These are phyloP conservation scores for Kryptolebias ocellatus DNA, from an alignment of 2,797 vertebrate genomes.

Conservation along the genomic window DNA sequence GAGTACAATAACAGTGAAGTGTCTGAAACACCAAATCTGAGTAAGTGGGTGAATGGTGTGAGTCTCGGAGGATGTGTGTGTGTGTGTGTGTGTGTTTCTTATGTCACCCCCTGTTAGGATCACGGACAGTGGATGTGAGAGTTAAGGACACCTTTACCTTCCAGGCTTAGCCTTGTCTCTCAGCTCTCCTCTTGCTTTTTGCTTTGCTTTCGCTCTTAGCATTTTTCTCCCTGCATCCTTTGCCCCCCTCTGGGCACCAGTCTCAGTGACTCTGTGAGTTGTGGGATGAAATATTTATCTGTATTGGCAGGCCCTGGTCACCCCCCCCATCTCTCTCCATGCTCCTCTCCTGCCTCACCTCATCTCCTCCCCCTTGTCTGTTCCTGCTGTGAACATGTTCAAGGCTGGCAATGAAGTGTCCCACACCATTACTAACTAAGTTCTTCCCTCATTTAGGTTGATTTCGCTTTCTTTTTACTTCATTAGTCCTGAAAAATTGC, in stretches of 20 bases:
- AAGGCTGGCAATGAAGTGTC: slow-evolving; percentile 49
- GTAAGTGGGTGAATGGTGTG: slow-evolving; percentile 36
- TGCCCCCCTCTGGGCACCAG: slow-evolving; percentile 57
- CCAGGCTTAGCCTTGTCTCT: slow-evolving; percentile 71
- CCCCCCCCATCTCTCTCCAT: slow-evolving; percentile 16
- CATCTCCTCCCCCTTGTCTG: slow-evolving; percentile 50
- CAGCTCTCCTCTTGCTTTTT: slow-evolving; percentile 52
- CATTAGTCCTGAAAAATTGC: slow-evolving; percentile 21
- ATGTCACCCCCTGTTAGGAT: slow-evolving; percentile 69
- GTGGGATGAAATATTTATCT: slow-evolving; percentile 78
- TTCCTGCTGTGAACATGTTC: slow-evolving; percentile 64
- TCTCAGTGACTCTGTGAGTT: slow-evolving; percentile 70
- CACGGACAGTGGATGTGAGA: slow-evolving; percentile 61
- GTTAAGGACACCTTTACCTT: slow-evolving; percentile 81
- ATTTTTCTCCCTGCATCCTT: slow-evolving; percentile 23
- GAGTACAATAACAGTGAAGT: slow-evolving; percentile 54
- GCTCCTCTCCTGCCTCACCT: slow-evolving; percentile 24
- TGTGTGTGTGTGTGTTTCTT: slow-evolving; percentile 38
- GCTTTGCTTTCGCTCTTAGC: slow-evolving; percentile 24
- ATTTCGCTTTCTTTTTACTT: slow-evolving; percentile 7
- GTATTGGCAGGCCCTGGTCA: slow-evolving; percentile 73
- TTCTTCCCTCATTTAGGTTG: slow-evolving; percentile 17
- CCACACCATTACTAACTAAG: slow-evolving; percentile 24
- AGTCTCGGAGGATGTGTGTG: slow-evolving; percentile 28
- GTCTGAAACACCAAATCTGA: slow-evolving; percentile 50